Percentiles rank a stretch among this genome's conserved stretches.
phyloP scores from a whole-genome alignment of 2,888 invertebrate genomes.

The Nyleta sp. region DNA sequence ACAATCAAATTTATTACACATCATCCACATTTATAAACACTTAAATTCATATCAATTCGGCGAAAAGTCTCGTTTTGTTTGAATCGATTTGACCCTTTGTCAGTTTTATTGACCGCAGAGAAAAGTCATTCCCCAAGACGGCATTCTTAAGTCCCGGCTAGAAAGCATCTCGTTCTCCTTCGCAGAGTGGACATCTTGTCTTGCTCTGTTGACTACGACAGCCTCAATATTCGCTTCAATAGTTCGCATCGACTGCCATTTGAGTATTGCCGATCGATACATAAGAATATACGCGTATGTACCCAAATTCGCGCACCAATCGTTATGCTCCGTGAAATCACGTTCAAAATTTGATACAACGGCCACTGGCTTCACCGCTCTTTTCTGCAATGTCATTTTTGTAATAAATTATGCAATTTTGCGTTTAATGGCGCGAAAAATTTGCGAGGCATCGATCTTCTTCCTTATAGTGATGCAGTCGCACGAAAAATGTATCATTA shows the following conservation, averaged over 20 bases:
- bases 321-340: conserved; percentile 28
- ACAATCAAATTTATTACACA: too few species aligned
- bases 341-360: conserved; percentile 24
- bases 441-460: neutral
- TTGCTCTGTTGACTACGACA: conserved; percentile 48
- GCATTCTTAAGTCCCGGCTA: conserved; percentile 25
- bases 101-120: conserved; percentile 31
- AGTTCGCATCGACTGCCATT: conserved; percentile 41
- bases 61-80: neutral
- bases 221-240: conserved; percentile 47
- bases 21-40: neutral
- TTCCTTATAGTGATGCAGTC: neutral
- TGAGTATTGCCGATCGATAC: conserved; percentile 38
- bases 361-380: neutral
- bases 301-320: conserved; percentile 11
- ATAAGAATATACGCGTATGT: conserved; percentile 23
- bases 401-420: conserved; percentile 25
- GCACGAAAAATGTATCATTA: neutral
- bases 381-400: conserved; percentile 9
- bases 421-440: conserved; percentile 17
- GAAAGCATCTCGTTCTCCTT: conserved; percentile 45
- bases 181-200: conserved; percentile 49
- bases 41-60: conserved; percentile 1
- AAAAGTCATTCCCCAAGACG: conserved; percentile 40
- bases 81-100: conserved; percentile 15